Percentiles rank a stretch among this genome's conserved stretches.
These are phyloP conservation scores for Eira barbara DNA, from an alignment of 2,113 vertebrate genomes.

Conservation along the genomic window DNA sequence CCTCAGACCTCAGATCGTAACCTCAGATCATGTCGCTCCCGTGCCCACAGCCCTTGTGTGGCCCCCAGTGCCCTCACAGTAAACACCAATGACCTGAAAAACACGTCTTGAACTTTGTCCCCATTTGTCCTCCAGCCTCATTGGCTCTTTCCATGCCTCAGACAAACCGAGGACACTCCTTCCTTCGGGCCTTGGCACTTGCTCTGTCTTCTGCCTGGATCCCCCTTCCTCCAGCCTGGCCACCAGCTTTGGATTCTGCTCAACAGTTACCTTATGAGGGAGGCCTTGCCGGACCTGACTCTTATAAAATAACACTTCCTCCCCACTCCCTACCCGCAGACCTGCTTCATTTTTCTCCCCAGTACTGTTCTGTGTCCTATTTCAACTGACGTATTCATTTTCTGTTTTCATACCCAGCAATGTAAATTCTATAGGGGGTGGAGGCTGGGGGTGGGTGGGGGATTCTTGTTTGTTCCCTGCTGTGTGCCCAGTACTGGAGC, in stretches of 20 bases:
- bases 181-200: neutral
- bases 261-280: neutral
- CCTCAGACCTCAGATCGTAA: neutral
- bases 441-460: no score
- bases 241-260: neutral
- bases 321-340: accelerated
- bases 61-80: neutral
- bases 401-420: neutral
- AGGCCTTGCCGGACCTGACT: neutral
- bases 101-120: neutral
- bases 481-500: neutral
- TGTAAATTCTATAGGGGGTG: neutral
- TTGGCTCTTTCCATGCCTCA: neutral
- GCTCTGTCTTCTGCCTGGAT: neutral
- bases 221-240: neutral
- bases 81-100: accelerated
- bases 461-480: neutral
- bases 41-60: no score
- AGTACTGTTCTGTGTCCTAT: neutral
- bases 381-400: neutral
- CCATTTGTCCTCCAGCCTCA: neutral
- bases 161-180: accelerated
- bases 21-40: accelerated
- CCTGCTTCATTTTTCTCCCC: neutral
- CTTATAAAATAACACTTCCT: neutral